Base-by-base conservation (phyloP, 2,888 invertebrate species). In the Ophion slaviceki region DNA sequence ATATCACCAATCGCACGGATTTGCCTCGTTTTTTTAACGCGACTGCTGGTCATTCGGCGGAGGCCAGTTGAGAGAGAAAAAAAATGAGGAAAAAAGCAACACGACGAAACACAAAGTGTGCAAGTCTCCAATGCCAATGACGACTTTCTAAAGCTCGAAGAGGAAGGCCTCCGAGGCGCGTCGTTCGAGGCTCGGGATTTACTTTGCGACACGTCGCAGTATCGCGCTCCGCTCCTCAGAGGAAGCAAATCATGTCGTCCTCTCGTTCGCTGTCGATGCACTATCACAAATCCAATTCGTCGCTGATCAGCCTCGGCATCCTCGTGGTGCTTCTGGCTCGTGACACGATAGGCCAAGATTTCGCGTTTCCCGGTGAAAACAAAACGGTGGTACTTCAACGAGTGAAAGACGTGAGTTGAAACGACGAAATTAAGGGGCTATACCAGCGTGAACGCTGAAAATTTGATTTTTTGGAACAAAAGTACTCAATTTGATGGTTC, bases 71-170 rank as follows among this genome's bases (percentile, higher is more conserved):
- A 24, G 61, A 20, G 5, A 20, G 2, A 20, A 72, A n/a, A 36
- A 6, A 47, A 45, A n/a, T 20, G 32, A 57, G 32, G 61, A 72
- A 76, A 20, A n/a, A 57, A 57, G 10, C 2, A 53, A 17, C 10
- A 67, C 47, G 36, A 32, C 1, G 74, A 24, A 40, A 20, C 7
- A 17, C 1, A 64, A 71, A 82, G 67, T 17, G 71, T 20, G 32
- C 67, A n/a, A 57, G 32, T 53, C 11, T 53, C 67, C 45, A 67
- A 86, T 76, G 74, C 77, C 66, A 76, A 61, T 82, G 68, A 72
- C 59, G 66, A 87, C 86, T 88, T 88, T 88, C 86, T 82, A 88
- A 87, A 86, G 74, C 74, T 72, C 47, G 72, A 84, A 84, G 79
- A 85, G 53, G 59, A 64, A 80, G 67, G 71, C n/a, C n/a, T n/a